Conservation (phyloP, 2,113 vertebrate species). For the Rhabdornis inornatus region DNA sequence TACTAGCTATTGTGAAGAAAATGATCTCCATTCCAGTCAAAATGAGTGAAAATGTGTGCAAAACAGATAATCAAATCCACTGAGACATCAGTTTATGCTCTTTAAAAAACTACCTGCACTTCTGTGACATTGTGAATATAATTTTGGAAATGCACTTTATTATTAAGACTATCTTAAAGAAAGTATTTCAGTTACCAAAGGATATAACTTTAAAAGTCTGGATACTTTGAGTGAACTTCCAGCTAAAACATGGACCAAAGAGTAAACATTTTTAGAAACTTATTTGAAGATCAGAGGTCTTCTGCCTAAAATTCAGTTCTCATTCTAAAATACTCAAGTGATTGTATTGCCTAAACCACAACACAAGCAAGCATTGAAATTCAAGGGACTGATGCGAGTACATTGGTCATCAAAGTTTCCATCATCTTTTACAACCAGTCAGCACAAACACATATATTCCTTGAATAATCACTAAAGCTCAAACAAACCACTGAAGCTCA, state of each 20-base stretch:
- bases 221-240: not conserved
- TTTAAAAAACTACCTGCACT: not conserved
- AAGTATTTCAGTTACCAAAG: not conserved
- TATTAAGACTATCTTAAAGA: not conserved
- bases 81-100: not conserved
- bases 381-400: not conserved
- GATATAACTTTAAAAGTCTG: not conserved
- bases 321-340: not conserved
- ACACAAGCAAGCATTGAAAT: not conserved
- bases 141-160: not conserved
- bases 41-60: not conserved
- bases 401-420: fast-evolving
- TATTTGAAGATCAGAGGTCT: not conserved
- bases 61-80: not conserved
- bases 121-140: not conserved
- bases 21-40: not conserved
- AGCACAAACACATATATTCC: not conserved
- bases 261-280: not conserved
- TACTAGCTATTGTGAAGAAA: not conserved
- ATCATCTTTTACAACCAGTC: not conserved
- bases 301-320: not conserved
- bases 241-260: not conserved
- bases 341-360: not conserved
- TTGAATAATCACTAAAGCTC: not conserved
- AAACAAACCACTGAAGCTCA: not conserved